Conservation (phyloP, 2,113 vertebrate genomes). For the Poeciliopsis prolifica region DNA sequence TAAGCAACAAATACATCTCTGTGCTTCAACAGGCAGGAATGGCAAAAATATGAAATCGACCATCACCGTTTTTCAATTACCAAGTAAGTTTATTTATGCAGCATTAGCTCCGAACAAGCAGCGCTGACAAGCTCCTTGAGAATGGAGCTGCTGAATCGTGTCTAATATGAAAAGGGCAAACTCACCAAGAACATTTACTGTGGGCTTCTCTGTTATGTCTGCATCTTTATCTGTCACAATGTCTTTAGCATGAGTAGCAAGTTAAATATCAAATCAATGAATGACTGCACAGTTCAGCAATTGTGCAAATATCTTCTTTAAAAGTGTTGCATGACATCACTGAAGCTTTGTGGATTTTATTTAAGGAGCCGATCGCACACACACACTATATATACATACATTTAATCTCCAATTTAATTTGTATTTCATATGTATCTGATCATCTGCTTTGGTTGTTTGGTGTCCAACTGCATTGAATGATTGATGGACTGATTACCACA, state of each 20-base stretch:
- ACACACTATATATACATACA: conserved; percentile 1
- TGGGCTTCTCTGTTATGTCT: conserved; percentile 20
- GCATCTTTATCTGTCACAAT: conserved; percentile 9
- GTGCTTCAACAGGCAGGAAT: conserved; percentile 13
- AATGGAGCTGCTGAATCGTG: conserved; percentile 43
- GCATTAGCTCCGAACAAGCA: conserved; percentile 38
- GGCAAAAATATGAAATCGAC: not conserved
- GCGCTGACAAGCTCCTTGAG: conserved; percentile 36
- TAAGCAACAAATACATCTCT: conserved; percentile 8
- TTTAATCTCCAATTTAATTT: not conserved
- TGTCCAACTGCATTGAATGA: conserved; percentile 12
- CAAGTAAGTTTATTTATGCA: conserved; percentile 41
- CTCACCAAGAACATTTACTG: conserved; percentile 23
- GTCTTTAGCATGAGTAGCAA: conserved; percentile 8
- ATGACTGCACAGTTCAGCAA: conserved; percentile 1
- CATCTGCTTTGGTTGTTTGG: conserved; percentile 13
- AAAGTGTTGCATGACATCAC: not conserved
- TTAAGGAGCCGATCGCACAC: not conserved
- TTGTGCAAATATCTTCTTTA: not conserved
- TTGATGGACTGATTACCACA: conserved; percentile 21
- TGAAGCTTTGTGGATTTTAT: not conserved
- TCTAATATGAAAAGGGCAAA: conserved; percentile 46
- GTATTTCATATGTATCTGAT: conserved; percentile 12
- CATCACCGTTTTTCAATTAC: conserved; percentile 26
- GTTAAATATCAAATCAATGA: conserved; percentile 30